Conservation (phyloP, 1,140 invertebrate species). For the Drosophila parvula region DNA sequence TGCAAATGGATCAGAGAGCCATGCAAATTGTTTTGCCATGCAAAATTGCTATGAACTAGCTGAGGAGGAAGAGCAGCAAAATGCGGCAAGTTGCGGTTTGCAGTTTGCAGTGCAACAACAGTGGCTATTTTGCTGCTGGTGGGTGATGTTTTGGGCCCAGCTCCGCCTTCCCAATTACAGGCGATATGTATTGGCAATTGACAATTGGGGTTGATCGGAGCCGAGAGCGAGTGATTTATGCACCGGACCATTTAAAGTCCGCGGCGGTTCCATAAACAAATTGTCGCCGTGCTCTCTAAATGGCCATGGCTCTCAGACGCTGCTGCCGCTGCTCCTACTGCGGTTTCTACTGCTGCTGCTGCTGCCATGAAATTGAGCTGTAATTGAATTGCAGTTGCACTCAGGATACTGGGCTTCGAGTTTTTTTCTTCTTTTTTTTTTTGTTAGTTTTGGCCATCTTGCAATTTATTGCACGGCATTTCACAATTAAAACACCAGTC, state of each 20-base stretch:
- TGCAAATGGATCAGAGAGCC: slow-evolving; percentile 66
- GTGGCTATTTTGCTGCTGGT: slow-evolving; percentile 15
- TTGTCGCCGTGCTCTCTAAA: slow-evolving; percentile 78
- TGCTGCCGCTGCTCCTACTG: slow-evolving; percentile 21
- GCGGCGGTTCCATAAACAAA: slow-evolving; percentile 80
- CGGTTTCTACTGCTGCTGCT: slow-evolving; percentile 8
- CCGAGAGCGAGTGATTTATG: slow-evolving; percentile 74
- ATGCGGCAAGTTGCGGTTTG: neutral
- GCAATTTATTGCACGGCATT: slow-evolving; percentile 77
- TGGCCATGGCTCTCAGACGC: slow-evolving; percentile 57
- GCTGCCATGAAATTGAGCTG: slow-evolving; percentile 76
- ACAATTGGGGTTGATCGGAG: slow-evolving; percentile 62
- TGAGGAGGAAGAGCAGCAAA: slow-evolving; percentile 19
- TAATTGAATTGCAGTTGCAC: slow-evolving; percentile 73
- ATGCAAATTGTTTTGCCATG: slow-evolving; percentile 59
- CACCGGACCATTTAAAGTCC: slow-evolving; percentile 75
- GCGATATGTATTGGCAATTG: slow-evolving; percentile 64
- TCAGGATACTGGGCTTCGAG: slow-evolving; percentile 61
- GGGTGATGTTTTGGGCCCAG: slow-evolving; percentile 38
- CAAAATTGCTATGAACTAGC: slow-evolving; percentile 24
- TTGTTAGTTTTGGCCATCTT: slow-evolving; percentile 69
- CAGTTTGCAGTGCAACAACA: neutral
- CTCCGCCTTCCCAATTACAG: slow-evolving; percentile 66
- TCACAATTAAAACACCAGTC: slow-evolving; percentile 72
- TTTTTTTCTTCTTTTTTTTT: slow-evolving; percentile 22